phyloP scores from a whole-genome alignment of 2,797 vertebrate species.

The Serranus cabrilla region DNA sequence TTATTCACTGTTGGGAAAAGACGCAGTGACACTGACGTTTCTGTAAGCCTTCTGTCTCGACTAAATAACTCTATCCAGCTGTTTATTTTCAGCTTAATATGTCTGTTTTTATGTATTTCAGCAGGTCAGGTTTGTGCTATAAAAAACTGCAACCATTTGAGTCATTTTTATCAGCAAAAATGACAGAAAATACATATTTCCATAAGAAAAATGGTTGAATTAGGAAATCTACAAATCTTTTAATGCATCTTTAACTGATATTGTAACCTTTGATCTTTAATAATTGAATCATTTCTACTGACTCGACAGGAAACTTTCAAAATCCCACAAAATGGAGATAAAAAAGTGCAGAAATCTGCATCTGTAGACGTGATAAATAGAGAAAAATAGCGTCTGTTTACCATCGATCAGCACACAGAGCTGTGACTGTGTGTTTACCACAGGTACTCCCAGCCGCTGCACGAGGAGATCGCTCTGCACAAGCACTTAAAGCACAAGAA shows the following conservation, averaged over 20 bases:
- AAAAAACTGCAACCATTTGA: too few relatives aligned
- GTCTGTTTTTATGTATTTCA: background rate
- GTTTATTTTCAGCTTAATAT: background rate
- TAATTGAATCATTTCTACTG: background rate
- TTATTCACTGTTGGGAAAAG: conserved; percentile 2
- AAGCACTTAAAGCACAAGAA: conserved; percentile 99
- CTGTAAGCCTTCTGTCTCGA: background rate
- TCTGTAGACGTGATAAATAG: background rate
- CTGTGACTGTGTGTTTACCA: background rate
- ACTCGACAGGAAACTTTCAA: background rate
- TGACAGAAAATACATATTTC: too few relatives aligned
- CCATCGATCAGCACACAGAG: background rate
- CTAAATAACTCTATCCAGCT: background rate
- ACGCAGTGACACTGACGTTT: background rate
- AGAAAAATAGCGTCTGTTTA: background rate
- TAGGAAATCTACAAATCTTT: background rate
- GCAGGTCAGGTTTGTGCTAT: background rate
- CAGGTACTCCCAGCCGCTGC: conserved; percentile 97
- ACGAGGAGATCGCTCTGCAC: conserved; percentile 98
- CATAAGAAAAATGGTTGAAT: background rate
- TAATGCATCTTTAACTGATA: background rate
- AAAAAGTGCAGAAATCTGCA: background rate
- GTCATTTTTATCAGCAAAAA: background rate
- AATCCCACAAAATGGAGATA: conserved; percentile 1
- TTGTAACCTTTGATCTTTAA: background rate